A percentile compares a stretch with the other conserved stretches of the same genome.
Evolutionary conservation across 1,140 invertebrate genomes (phyloP).

Genomic region (Acyrthosiphon pisum): DNA sequence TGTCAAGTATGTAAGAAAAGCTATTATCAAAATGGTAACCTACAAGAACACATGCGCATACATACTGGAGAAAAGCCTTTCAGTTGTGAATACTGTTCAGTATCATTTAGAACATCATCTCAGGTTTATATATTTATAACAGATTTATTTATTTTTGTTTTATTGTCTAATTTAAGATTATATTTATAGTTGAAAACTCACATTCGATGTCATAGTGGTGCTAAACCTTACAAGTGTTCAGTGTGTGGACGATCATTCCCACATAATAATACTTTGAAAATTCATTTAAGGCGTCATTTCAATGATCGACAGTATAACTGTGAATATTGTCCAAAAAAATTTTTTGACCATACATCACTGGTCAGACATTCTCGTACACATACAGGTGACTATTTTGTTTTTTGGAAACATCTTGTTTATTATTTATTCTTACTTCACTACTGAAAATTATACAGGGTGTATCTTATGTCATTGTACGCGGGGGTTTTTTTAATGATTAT

Average conservation of each 20-base stretch:
- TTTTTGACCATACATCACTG: conserved; percentile 82
- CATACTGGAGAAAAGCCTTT: conserved; percentile 55
- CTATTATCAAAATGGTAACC: conserved; percentile 52
- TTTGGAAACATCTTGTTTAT: background rate
- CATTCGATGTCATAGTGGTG: conserved; percentile 75
- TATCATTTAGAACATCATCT: conserved; percentile 46
- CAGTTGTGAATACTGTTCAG: conserved; percentile 63
- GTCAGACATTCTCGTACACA: conserved; percentile 63
- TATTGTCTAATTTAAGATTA: background rate
- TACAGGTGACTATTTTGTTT: background rate
- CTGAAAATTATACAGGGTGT: background rate
- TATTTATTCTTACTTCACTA: background rate
- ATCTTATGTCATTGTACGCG: too few relatives aligned
- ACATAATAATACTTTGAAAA: conserved; percentile 87
- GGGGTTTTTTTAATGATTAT: too few relatives aligned
- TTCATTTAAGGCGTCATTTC: conserved; percentile 86
- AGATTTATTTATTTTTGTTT: background rate
- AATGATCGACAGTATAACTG: conserved; percentile 82
- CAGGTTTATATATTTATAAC: background rate
- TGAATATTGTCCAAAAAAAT: conserved; percentile 84
- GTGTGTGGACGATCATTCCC: conserved; percentile 80
- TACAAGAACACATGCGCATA: conserved; percentile 59
- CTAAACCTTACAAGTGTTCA: conserved; percentile 81
- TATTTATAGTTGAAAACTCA: conserved; percentile 68
- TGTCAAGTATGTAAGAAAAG: conserved; percentile 42